Evolutionary conservation across 2,888 invertebrate species (phyloP).

Genomic region (Diaphora mendica): DNA sequence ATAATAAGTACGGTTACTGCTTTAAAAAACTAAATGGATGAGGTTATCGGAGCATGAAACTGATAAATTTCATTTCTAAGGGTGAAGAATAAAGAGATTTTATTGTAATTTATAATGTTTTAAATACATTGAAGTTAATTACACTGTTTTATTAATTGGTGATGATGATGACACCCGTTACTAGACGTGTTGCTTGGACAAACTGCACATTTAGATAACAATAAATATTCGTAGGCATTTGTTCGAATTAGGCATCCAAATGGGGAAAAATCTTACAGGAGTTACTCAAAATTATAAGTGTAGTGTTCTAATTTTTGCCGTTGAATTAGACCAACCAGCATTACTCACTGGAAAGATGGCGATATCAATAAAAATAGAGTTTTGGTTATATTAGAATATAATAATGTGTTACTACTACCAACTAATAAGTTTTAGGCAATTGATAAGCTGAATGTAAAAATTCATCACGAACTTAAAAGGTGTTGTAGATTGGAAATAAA

Average conservation of each 20-base stretch:
- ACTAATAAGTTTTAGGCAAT: not conserved
- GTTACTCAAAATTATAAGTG: not conserved
- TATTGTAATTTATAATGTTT: not conserved
- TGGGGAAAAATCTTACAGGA: not conserved
- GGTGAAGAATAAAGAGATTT: no score
- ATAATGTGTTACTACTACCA: not conserved
- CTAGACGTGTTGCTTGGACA: no score
- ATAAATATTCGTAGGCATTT: not conserved
- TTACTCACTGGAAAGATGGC: not conserved
- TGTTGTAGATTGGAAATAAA: conserved; percentile 7
- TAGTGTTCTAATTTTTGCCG: not conserved
- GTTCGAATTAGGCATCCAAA: not conserved
- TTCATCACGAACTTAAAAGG: conserved; percentile 7
- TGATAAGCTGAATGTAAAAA: conserved; percentile 5
- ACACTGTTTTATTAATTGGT: not conserved
- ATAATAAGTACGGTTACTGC: no score
- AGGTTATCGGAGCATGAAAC: no score
- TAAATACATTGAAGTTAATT: not conserved
- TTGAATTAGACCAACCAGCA: not conserved
- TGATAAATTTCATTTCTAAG: no score
- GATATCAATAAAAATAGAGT: not conserved
- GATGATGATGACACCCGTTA: no score
- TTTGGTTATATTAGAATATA: not conserved
- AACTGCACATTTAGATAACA: no score
- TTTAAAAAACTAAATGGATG: no score